Conservation (phyloP, 1,140 invertebrate genomes). For the Colletes latitarsis region DNA sequence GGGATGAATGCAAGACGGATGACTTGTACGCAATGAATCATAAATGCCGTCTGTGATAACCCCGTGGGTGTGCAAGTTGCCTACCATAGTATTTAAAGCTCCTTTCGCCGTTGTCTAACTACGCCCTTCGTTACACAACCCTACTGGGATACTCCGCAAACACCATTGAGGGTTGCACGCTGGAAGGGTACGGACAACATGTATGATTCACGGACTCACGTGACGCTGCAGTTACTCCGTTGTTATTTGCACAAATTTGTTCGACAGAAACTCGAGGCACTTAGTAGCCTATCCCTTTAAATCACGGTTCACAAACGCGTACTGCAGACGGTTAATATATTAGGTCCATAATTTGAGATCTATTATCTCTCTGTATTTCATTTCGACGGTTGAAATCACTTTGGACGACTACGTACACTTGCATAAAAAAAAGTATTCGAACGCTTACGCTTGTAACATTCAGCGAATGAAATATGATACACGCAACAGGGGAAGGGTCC, state of each 20-base stretch:
- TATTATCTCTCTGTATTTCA: too few relatives aligned
- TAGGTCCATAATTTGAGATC: slow-evolving; percentile 3
- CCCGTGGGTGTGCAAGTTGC: not conserved
- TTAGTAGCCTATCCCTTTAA: slow-evolving; percentile 11
- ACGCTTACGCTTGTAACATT: too few relatives aligned
- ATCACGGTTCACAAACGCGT: not conserved
- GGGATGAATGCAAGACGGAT: not conserved
- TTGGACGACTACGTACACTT: not conserved
- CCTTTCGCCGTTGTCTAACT: not conserved
- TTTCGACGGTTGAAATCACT: not conserved
- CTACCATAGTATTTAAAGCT: not conserved
- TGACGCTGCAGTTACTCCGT: not conserved
- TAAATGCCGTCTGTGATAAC: not conserved
- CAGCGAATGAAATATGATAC: too few relatives aligned
- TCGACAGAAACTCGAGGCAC: slow-evolving; percentile 16
- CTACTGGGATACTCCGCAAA: not conserved
- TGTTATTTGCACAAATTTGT: slow-evolving; percentile 12
- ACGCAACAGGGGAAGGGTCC: too few relatives aligned
- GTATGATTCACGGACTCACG: slow-evolving; percentile 27
- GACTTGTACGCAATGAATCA: slow-evolving; percentile 5
- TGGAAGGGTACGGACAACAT: slow-evolving; percentile 1
- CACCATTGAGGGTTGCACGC: not conserved
- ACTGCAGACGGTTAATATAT: not conserved
- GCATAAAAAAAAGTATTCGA: too few relatives aligned
- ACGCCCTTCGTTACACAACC: not conserved